phyloP scores from a whole-genome alignment of 2,113 vertebrate genomes.

The Ammospiza caudacuta region DNA sequence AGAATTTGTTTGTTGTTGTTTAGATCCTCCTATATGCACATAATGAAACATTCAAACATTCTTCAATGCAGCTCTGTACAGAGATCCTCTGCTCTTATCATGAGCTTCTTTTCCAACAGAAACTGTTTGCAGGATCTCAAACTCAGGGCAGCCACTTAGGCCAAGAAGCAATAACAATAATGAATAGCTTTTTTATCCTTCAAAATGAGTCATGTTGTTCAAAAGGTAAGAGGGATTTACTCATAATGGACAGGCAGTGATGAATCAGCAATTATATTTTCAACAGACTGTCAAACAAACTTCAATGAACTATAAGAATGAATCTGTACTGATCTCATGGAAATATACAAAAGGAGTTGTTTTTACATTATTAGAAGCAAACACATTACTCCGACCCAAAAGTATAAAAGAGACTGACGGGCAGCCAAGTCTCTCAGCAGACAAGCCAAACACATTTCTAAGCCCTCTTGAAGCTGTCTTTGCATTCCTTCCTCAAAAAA shows the following conservation, averaged over 20 bases:
- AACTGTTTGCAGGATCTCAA: not conserved
- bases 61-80: not conserved
- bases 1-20: not conserved
- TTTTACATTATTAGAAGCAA: conserved; percentile 5
- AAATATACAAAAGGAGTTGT: conserved; percentile 23
- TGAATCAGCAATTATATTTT: conserved; percentile 48
- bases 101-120: not conserved
- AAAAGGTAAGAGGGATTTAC: conserved; percentile 49
- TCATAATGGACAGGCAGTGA: conserved; percentile 19
- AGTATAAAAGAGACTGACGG: conserved; percentile 27
- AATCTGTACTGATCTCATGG: conserved; percentile 23
- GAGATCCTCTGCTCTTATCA: not conserved
- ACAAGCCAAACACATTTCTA: not conserved
- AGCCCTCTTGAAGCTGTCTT: not conserved
- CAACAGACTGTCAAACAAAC: conserved; percentile 18
- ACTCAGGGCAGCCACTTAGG: not conserved
- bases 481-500: not conserved
- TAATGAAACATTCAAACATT: not conserved
- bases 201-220: conserved; percentile 38
- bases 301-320: conserved; percentile 30
- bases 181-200: conserved; percentile 21
- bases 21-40: not conserved
- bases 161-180: conserved; percentile 6
- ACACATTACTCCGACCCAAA: conserved; percentile 1
- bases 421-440: not conserved